phyloP scores from a whole-genome alignment of 1,140 invertebrate genomes.

The Lasioglossum baleicum region DNA sequence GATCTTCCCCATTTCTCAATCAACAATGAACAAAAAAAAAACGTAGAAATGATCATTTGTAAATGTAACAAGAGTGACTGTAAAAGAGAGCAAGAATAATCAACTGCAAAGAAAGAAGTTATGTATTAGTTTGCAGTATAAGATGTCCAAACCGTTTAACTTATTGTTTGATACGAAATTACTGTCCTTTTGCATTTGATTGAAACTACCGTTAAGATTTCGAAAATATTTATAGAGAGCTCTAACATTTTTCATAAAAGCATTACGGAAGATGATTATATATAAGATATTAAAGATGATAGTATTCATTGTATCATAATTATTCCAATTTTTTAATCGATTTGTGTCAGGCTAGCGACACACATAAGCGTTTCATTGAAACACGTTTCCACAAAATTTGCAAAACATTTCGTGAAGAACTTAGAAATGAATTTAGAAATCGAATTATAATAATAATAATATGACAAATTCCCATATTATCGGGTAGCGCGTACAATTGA shows the following conservation, averaged over 20 bases:
- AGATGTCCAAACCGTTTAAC: background rate
- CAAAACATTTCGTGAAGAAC: background rate
- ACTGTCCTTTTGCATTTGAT: constrained; percentile 13
- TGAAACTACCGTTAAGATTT: background rate
- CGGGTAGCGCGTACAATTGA: background rate
- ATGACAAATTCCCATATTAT: background rate
- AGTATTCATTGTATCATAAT: background rate
- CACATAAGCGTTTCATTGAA: background rate
- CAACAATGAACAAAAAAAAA: background rate
- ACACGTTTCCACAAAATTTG: background rate
- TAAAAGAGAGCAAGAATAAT: background rate
- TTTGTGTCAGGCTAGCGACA: constrained; percentile 6
- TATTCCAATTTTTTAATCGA: background rate
- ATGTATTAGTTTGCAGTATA: background rate
- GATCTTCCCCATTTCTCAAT: background rate
- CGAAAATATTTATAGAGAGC: background rate
- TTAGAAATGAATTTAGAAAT: background rate
- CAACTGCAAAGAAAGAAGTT: background rate
- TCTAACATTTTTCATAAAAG: background rate
- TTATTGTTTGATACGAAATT: background rate
- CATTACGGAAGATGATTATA: background rate
- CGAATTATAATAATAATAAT: background rate
- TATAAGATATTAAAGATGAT: background rate
- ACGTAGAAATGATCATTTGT: background rate
- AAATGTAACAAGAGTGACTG: background rate